phyloP scores from a whole-genome alignment of 2,888 invertebrate species.

The Orthosia incerta region DNA sequence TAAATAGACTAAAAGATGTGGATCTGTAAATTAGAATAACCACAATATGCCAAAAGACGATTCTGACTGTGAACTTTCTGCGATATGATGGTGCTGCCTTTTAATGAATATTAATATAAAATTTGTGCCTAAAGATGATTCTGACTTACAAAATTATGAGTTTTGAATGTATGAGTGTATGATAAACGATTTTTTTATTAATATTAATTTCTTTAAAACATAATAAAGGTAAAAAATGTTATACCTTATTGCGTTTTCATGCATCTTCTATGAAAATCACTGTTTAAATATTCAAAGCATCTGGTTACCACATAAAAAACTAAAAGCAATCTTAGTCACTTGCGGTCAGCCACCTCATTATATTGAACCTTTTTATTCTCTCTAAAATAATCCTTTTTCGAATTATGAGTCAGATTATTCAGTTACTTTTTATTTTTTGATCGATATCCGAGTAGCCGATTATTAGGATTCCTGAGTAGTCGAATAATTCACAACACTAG shows the following conservation, averaged over 20 bases:
- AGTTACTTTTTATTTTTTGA: slow-evolving; percentile 52
- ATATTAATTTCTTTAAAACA: too few species aligned
- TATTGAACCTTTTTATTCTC: slow-evolving; percentile 46
- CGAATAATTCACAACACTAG: slow-evolving; percentile 53
- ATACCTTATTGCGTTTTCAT: neutral
- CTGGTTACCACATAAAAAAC: slow-evolving; percentile 36
- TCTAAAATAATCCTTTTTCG: slow-evolving; percentile 48
- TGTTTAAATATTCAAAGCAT: slow-evolving; percentile 30
- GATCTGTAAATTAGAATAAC: too few species aligned
- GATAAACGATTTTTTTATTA: too few species aligned
- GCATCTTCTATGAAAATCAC: slow-evolving; percentile 25
- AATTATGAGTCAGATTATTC: slow-evolving; percentile 54
- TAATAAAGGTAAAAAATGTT: too few species aligned
- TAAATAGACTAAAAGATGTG: too few species aligned
- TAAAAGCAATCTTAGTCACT: slow-evolving; percentile 50
- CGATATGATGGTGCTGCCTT: too few species aligned
- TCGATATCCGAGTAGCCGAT: slow-evolving; percentile 51
- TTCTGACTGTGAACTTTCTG: too few species aligned
- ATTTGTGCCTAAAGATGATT: too few species aligned
- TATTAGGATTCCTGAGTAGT: slow-evolving; percentile 51
- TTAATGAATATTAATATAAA: too few species aligned
- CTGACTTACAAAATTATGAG: too few species aligned
- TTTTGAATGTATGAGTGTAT: too few species aligned
- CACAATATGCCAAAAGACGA: too few species aligned
- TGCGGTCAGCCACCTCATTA: slow-evolving; percentile 56